Conservation (phyloP, 2,888 invertebrate species). For the Sinohyriopsis cumingii region DNA sequence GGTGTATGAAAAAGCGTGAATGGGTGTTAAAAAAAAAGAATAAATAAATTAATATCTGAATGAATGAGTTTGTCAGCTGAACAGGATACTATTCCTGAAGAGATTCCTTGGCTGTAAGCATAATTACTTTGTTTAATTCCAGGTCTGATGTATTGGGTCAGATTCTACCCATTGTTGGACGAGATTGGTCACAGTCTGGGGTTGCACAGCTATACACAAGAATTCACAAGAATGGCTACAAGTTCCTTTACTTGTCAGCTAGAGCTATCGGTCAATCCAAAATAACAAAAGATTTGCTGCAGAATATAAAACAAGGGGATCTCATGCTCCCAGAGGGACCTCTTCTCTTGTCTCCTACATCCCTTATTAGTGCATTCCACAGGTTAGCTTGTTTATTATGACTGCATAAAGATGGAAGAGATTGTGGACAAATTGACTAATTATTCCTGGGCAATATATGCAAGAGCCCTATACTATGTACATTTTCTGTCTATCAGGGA, state of each 20-base stretch:
- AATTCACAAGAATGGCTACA: slow-evolving; percentile 97
- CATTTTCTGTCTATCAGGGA: too few relatives aligned
- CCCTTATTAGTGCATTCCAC: slow-evolving; percentile 96
- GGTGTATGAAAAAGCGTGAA: background rate
- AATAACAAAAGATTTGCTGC: slow-evolving; percentile 94
- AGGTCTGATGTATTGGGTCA: slow-evolving; percentile 98
- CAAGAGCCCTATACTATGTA: too few relatives aligned
- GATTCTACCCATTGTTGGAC: slow-evolving; percentile 96
- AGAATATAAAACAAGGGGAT: slow-evolving; percentile 92
- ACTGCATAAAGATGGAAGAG: too few relatives aligned
- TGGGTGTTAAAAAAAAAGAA: background rate
- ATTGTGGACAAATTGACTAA: too few relatives aligned
- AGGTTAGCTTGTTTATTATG: slow-evolving; percentile 60
- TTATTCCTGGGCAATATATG: too few relatives aligned
- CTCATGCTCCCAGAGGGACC: slow-evolving; percentile 96
- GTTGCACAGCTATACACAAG: slow-evolving; percentile 98
- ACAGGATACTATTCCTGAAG: too few relatives aligned
- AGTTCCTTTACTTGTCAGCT: slow-evolving; percentile 95
- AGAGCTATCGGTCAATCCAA: slow-evolving; percentile 92
- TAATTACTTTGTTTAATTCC: slow-evolving; percentile 21
- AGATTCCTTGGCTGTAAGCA: too few relatives aligned
- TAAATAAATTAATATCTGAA: too few relatives aligned
- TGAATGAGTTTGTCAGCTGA: too few relatives aligned
- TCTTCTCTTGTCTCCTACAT: slow-evolving; percentile 95
- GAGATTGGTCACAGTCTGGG: slow-evolving; percentile 99